phyloP scores from a whole-genome alignment of 2,888 invertebrate genomes.

The Temnothorax rugatulus region DNA sequence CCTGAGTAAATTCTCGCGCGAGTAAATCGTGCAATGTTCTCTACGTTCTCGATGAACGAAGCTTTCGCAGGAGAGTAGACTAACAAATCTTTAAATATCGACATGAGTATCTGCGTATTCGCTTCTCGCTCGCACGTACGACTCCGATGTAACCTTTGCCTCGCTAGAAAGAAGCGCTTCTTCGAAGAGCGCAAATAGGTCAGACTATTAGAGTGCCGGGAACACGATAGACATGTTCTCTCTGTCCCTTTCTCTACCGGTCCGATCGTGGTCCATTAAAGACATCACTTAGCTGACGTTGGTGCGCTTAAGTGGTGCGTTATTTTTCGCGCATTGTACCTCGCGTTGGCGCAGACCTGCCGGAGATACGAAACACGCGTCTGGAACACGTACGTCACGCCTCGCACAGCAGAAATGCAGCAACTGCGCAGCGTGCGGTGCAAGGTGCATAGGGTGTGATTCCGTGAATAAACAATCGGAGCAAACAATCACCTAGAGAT shows the following conservation, averaged over 20 bases:
- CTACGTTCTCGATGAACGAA: background rate
- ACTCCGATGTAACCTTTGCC: slow-evolving; percentile 38
- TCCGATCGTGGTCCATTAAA: slow-evolving; percentile 55
- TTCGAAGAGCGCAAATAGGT: slow-evolving; percentile 45
- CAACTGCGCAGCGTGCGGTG: slow-evolving; percentile 16
- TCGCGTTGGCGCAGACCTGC: slow-evolving; percentile 14
- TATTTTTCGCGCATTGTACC: slow-evolving; percentile 55
- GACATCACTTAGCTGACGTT: slow-evolving; percentile 59
- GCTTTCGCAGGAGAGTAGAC: background rate
- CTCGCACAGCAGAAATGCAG: slow-evolving; percentile 28
- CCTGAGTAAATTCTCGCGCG: background rate
- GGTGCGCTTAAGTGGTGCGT: slow-evolving; percentile 56
- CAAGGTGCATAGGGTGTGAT: slow-evolving; percentile 35
- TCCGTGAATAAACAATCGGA: slow-evolving; percentile 23
- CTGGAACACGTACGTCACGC: slow-evolving; percentile 38
- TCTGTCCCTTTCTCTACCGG: background rate
- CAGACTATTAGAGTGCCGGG: slow-evolving; percentile 47
- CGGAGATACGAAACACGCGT: slow-evolving; percentile 40
- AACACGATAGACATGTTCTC: slow-evolving; percentile 35
- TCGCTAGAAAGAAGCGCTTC: slow-evolving; percentile 36
- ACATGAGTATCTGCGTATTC: background rate
- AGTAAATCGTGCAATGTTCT: too few species aligned
- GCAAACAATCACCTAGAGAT: background rate
- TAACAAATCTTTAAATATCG: slow-evolving; percentile 22
- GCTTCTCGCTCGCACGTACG: background rate